phyloP scores from a whole-genome alignment of 2,113 vertebrate species.

The Octodon degus region DNA sequence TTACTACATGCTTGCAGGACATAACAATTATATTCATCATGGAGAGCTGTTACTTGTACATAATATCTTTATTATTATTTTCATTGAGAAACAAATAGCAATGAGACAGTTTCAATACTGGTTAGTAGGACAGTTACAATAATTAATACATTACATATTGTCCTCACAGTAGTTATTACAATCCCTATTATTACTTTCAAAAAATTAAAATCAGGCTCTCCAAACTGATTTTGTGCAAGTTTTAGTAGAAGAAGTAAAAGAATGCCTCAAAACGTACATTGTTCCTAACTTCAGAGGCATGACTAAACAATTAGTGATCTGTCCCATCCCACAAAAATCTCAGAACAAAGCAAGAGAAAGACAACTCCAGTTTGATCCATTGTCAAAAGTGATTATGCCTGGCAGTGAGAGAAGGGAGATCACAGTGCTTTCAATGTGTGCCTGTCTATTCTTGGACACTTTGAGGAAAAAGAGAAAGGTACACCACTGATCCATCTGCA shows the following conservation, averaged over 20 bases:
- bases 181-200: too few species aligned
- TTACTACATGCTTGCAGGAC: too few species aligned
- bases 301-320: neutral
- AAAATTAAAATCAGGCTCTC: neutral
- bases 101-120: too few species aligned
- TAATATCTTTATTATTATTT: too few species aligned
- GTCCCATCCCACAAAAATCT: neutral
- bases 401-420: neutral
- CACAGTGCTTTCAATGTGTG: neutral
- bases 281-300: neutral
- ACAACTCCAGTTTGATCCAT: neutral
- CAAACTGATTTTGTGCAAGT: neutral
- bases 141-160: too few species aligned
- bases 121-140: too few species aligned
- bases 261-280: neutral
- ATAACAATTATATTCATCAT: too few species aligned
- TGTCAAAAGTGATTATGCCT: neutral
- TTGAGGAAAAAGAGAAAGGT: too few species aligned
- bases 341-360: neutral
- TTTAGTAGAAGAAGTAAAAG: neutral
- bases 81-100: too few species aligned
- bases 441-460: neutral
- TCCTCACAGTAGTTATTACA: neutral
- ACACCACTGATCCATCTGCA: neutral
- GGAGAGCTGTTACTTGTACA: too few species aligned